Evolutionary conservation across 1,140 invertebrate species (phyloP).

Genomic region (Drosophila albomicans): DNA sequence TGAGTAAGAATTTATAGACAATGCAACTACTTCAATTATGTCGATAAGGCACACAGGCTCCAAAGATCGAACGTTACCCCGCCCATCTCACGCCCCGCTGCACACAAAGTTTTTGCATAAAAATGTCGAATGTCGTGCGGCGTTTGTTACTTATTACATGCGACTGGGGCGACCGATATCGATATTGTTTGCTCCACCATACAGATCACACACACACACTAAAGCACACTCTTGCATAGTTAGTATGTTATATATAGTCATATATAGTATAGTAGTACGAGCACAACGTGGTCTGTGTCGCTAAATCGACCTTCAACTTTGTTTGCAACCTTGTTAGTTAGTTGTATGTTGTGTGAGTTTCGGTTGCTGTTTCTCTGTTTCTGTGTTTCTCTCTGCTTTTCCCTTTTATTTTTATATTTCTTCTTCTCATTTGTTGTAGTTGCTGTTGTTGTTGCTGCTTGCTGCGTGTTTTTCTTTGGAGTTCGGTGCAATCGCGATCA

Average conservation of each 20-base stretch:
- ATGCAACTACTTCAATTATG: constrained; percentile 80
- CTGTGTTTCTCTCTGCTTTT: constrained; percentile 16
- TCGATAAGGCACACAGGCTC: constrained; percentile 58
- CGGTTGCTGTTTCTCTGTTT: constrained; percentile 18
- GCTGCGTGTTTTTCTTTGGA: constrained; percentile 53
- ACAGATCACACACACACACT: constrained; percentile 57
- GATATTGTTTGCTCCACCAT: constrained; percentile 62
- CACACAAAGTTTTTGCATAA: constrained; percentile 65
- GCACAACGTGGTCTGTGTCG: constrained; percentile 29
- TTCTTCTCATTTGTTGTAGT: constrained; percentile 42
- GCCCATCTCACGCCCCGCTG: constrained; percentile 7
- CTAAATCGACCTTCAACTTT: constrained; percentile 63
- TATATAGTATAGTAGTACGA: constrained; percentile 13
- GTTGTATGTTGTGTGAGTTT: constrained; percentile 43
- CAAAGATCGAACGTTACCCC: constrained; percentile 5
- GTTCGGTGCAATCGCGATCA: constrained; percentile 78
- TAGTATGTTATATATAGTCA: constrained; percentile 5
- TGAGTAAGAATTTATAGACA: constrained; percentile 76
- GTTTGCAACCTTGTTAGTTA: constrained; percentile 62
- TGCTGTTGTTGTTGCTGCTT: constrained; percentile 30
- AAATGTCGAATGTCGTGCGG: constrained; percentile 75
- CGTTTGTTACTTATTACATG: constrained; percentile 82
- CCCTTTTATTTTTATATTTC: constrained; percentile 22
- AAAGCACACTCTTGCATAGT: constrained; percentile 1
- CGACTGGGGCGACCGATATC: constrained; percentile 64